phyloP scores from a whole-genome alignment of 2,888 invertebrate genomes.

The Plusia festucae region DNA sequence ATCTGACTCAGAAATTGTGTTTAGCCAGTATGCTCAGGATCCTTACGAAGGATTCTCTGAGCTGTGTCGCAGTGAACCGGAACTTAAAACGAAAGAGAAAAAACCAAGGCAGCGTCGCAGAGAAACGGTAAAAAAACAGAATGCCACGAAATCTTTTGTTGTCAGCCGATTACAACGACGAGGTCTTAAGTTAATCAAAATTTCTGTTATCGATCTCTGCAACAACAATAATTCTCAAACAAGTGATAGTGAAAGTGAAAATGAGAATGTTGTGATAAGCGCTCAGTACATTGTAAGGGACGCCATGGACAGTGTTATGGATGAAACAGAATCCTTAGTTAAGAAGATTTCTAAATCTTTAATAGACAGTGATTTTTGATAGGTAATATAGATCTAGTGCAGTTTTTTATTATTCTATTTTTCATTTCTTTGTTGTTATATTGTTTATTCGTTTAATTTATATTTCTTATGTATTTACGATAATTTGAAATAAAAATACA shows the following conservation, averaged over 20 bases:
- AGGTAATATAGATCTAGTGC: too few relatives aligned
- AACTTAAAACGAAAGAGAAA: neutral
- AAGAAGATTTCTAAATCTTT: constrained; percentile 14
- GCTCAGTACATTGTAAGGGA: constrained; percentile 12
- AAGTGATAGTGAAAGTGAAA: neutral
- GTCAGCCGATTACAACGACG: neutral
- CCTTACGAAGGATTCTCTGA: neutral
- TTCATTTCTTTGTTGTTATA: too few relatives aligned
- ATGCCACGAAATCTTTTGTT: neutral
- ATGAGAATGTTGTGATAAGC: neutral
- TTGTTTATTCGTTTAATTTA: too few relatives aligned
- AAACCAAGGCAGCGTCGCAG: neutral
- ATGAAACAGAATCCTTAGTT: constrained; percentile 15
- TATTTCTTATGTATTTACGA: too few relatives aligned
- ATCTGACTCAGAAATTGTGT: neutral
- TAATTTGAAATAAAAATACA: neutral
- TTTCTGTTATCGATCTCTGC: neutral
- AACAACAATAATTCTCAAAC: neutral
- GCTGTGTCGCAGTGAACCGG: neutral
- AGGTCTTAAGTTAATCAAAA: neutral
- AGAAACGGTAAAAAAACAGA: neutral
- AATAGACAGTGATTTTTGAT: neutral
- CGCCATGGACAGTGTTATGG: constrained; percentile 9
- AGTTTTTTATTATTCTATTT: too few relatives aligned
- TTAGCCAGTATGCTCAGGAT: neutral